Evolutionary conservation across 35 echinoderm and acorn worm genomes (phyloP).

Genomic region (Apostichopus parvimensis): DNA sequence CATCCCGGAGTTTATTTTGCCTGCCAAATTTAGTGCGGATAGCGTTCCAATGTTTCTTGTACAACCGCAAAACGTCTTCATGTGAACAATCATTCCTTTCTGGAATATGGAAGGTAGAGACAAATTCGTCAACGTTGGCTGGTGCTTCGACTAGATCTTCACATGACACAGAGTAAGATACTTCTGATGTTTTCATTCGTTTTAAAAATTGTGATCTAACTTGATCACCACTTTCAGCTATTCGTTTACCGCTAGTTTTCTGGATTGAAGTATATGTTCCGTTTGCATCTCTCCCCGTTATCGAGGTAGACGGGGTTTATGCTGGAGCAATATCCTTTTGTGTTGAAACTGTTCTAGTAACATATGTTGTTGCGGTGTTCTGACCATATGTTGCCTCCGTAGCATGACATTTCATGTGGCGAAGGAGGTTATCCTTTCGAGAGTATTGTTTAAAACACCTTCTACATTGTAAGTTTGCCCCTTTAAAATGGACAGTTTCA

Average conservation of each 20-base stretch:
- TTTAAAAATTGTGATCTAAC: background rate
- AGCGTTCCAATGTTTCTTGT: background rate
- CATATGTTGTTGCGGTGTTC: background rate
- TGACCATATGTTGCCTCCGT: background rate
- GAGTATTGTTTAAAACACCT: conserved; percentile 9
- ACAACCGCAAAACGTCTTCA: background rate
- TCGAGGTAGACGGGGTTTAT: background rate
- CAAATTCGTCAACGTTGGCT: background rate
- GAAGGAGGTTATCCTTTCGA: conserved; percentile 24
- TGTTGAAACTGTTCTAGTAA: background rate
- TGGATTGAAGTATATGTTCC: background rate
- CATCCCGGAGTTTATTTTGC: background rate
- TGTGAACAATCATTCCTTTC: background rate
- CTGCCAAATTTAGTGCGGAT: conserved; percentile 13
- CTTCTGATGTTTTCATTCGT: background rate
- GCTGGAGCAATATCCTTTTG: background rate
- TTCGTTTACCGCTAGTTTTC: background rate
- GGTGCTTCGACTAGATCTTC: conserved; percentile 7
- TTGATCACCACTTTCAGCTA: background rate
- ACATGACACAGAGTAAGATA: background rate
- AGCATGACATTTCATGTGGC: background rate
- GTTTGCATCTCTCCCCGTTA: background rate
- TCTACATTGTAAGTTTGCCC: background rate
- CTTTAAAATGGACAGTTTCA: conserved; percentile 7
- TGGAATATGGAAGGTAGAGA: conserved; percentile 1